Percentiles rank a stretch among this genome's conserved stretches.
These are phyloP conservation scores for Prunella himalayana DNA, from an alignment of 2,113 vertebrate genomes.

Conservation along the genomic window DNA sequence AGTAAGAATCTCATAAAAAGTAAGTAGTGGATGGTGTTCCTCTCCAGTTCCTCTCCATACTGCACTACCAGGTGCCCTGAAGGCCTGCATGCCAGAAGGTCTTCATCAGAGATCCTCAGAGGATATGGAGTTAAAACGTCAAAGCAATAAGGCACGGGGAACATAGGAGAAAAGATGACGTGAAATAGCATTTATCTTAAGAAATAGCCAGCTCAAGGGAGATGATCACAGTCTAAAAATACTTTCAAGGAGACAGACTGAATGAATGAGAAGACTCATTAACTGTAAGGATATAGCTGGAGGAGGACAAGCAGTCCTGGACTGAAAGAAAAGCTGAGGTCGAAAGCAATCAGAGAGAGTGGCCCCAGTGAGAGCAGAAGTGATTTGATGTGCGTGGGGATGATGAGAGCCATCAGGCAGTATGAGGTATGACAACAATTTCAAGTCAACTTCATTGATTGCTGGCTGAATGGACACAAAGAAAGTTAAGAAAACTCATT, in stretches of 20 bases:
- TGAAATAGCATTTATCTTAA: conserved; percentile 37
- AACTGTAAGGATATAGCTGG: background rate
- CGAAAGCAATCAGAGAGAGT: background rate
- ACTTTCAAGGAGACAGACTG: conserved; percentile 25
- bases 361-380: background rate
- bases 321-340: background rate
- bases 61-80: background rate
- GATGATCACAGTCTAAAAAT: conserved; percentile 47
- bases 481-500: background rate
- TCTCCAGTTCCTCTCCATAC: background rate
- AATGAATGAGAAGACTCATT: conserved; percentile 42
- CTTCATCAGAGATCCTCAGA: background rate
- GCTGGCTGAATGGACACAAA: background rate
- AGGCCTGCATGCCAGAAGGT: background rate
- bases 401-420: background rate
- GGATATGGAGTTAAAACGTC: background rate
- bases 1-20: background rate
- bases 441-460: background rate
- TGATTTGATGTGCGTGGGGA: background rate
- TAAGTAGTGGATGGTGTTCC: background rate
- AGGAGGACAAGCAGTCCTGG: conserved; percentile 1
- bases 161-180: background rate
- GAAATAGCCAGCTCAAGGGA: conserved; percentile 18
- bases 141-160: background rate
- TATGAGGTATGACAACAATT: background rate